Base-by-base conservation (phyloP, 1,140 invertebrate genomes). In the Penaeus chinensis region DNA sequence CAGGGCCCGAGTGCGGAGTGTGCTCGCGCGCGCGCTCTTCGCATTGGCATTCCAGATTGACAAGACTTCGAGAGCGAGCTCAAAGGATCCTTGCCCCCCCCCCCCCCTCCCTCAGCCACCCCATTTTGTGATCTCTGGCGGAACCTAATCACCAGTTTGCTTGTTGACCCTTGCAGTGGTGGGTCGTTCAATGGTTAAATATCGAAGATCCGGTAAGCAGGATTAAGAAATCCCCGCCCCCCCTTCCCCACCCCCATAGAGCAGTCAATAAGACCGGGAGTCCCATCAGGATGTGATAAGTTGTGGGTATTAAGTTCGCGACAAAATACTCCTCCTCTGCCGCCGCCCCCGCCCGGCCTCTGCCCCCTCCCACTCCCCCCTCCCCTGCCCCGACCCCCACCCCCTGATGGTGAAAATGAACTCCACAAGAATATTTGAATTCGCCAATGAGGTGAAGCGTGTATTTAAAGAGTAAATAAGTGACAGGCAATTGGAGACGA, bases 401-500 rank as follows among this genome's bases (percentile, higher is more conserved):
- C n/a, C 32, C 13, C 27, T 32, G 78, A 61, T 78, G 27, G 18
- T 85, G 84, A 80, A 42, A 80, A 85, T 85, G 84, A 85, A 85
- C 47, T 65, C 62, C 63, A 42, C 61, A 66, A 62, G 32, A 79
- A 76, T 85, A 85, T 85, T 85, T 85, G 84, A 85, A 66, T 69
- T 62, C 42, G 62, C 77, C 84, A 85, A 85, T 85, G 84, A 85
- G 84, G 84, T 85, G 76, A n/a, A 27, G 54, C 63, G 62, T n/a
- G 77, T 85, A 85, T 85, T 85, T 85, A 85, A 77, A 80, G 84
- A 80, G 84, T 85, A 85, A 85, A 85, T 85, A 79, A 69, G 62
- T 79, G 84, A 54, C 22, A 62, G 62, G 84, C 84, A 85, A 85
- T 85, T 71, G 27, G 84, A 85, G 84, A 76, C 47, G 32, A 27